Conservation (phyloP, 2,113 vertebrate species). For the Dipodomys stephensi region DNA sequence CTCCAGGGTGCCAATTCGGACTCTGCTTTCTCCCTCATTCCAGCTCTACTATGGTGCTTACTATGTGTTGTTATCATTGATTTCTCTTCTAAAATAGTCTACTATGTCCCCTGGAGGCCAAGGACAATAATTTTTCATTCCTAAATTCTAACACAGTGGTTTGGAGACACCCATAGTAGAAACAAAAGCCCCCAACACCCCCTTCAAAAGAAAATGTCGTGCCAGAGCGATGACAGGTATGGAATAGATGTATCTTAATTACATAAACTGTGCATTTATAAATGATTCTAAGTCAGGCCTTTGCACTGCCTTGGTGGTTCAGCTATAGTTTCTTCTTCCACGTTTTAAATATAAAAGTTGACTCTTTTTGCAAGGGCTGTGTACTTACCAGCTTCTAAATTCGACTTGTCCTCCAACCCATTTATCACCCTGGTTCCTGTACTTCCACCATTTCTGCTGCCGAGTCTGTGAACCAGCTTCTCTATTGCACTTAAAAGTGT, state of each 20-base stretch:
- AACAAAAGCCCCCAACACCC: background rate
- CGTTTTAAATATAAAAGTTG: background rate
- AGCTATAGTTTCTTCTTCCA: background rate
- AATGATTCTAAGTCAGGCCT: background rate
- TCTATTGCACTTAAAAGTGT: slow-evolving; percentile 66
- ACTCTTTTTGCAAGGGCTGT: background rate
- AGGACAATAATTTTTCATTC: background rate
- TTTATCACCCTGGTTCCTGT: background rate
- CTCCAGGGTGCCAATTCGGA: background rate
- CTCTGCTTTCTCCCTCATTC: accelerated
- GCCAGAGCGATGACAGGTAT: background rate
- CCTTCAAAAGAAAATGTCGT: background rate
- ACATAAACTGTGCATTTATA: background rate
- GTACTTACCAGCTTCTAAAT: slow-evolving; percentile 15
- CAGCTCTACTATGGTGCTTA: accelerated
- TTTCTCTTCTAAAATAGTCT: background rate
- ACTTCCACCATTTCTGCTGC: slow-evolving; percentile 52
- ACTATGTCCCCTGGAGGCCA: background rate
- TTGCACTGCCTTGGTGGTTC: background rate
- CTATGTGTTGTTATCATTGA: background rate
- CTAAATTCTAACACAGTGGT: background rate
- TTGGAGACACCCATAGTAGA: background rate
- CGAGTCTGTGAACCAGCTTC: slow-evolving; percentile 39
- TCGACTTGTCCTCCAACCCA: slow-evolving; percentile 41
- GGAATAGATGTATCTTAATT: background rate